These are phyloP conservation scores for Caenorhabditis japonica DNA, from an alignment of 2,888 invertebrate genomes.

Conservation along the genomic window DNA sequence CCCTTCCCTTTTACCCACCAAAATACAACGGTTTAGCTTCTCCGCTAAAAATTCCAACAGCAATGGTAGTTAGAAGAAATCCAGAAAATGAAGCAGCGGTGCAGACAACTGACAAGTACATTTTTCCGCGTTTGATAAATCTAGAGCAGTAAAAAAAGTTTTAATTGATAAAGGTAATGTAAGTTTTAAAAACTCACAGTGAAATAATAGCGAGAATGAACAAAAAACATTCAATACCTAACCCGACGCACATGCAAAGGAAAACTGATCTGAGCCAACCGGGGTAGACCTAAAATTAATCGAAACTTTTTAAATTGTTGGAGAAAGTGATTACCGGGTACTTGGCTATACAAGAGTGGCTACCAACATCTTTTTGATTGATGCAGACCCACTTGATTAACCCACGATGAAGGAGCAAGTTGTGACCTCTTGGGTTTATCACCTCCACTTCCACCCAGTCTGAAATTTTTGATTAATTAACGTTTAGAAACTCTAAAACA, in stretches of 20 bases:
- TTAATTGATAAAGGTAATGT: conserved; percentile 1
- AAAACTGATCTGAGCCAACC: conserved; percentile 53
- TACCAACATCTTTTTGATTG: conserved; percentile 31
- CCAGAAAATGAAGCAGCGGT: conserved; percentile 26
- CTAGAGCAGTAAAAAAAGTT: conserved; percentile 10
- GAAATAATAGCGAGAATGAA: conserved; percentile 20
- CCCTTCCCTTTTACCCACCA: conserved; percentile 25
- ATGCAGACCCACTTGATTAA: conserved; percentile 51
- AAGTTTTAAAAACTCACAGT: conserved; percentile 20
- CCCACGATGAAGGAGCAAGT: conserved; percentile 35
- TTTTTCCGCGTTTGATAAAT: conserved; percentile 27
- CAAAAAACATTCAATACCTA: conserved; percentile 28
- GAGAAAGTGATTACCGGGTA: conserved; percentile 42
- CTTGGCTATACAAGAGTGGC: conserved; percentile 28
- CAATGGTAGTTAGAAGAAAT: conserved; percentile 33
- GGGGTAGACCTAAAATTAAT: conserved; percentile 20
- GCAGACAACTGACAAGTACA: conserved; percentile 30
- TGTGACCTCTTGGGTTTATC: conserved; percentile 21
- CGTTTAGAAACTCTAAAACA: background rate
- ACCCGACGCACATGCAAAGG: conserved; percentile 38
- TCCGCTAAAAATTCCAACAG: conserved; percentile 45
- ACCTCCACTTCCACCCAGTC: conserved; percentile 49
- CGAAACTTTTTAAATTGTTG: background rate
- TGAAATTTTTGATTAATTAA: conserved; percentile 3
- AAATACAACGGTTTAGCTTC: conserved; percentile 42